Conservation (phyloP, 2,113 vertebrate species). For the Pelmatolapia mariae region DNA sequence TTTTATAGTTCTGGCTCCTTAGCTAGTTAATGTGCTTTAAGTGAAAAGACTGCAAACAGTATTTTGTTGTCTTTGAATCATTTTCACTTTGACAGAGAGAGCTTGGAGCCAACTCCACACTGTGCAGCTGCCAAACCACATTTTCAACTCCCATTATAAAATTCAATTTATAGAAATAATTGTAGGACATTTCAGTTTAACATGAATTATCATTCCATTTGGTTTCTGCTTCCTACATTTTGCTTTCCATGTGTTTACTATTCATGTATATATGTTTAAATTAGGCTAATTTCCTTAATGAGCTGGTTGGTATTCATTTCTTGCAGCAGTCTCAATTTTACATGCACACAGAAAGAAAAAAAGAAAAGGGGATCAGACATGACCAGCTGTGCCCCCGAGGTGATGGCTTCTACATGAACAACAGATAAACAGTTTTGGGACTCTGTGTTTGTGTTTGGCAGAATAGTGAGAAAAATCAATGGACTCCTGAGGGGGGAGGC, state of each 20-base stretch:
- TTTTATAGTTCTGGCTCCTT: not conserved
- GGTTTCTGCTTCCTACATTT: not conserved
- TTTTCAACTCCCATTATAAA: not conserved
- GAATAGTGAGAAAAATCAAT: conserved; percentile 47
- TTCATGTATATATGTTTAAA: not conserved
- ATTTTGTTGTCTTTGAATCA: not conserved
- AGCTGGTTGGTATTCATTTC: not conserved
- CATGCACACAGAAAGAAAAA: not conserved
- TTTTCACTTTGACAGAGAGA: not conserved
- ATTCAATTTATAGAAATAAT: not conserved
- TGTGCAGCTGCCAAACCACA: not conserved
- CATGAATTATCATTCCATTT: not conserved
- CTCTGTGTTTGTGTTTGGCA: conserved; percentile 37
- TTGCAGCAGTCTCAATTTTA: not conserved
- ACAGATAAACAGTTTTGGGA: conserved; percentile 15
- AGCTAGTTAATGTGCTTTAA: not conserved
- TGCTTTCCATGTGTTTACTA: not conserved
- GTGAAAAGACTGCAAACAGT: not conserved
- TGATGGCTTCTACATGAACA: conserved; percentile 18
- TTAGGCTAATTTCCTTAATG: not conserved
- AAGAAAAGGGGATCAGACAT: not conserved
- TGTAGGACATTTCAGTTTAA: not conserved
- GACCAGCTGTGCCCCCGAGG: not conserved
- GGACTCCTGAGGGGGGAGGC: conserved; percentile 39
- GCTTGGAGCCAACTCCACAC: not conserved